phyloP scores from a whole-genome alignment of 64 coral and sea anemone genomes.

The Dendrophyllia cribrosa region DNA sequence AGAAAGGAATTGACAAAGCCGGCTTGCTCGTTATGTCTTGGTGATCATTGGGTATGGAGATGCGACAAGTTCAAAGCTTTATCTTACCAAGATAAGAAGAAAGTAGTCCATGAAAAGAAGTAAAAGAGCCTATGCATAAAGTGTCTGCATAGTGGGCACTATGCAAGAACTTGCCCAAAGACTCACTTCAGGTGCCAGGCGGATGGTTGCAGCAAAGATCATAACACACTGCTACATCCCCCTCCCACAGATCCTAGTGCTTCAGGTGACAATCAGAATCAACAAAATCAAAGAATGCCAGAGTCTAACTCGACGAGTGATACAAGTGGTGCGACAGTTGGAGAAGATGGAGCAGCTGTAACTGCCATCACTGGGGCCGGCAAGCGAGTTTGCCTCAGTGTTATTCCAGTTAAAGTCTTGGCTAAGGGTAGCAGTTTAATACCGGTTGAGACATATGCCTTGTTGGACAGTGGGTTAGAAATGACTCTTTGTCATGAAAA shows the following conservation, averaged over 20 bases:
- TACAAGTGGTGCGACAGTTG: neutral
- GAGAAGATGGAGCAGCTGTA: neutral
- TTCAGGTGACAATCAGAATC: neutral
- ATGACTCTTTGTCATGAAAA: conserved; percentile 77
- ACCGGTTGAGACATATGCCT: conserved; percentile 61
- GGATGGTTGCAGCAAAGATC: conserved; percentile 47
- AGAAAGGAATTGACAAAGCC: neutral
- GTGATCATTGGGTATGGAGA: conserved; percentile 65
- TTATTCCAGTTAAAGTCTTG: conserved; percentile 76
- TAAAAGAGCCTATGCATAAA: conserved; percentile 83
- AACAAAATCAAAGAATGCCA: neutral
- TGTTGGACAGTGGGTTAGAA: conserved; percentile 75
- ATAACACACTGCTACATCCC: conserved; percentile 78
- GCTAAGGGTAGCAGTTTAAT: conserved; percentile 11
- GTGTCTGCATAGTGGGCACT: conserved; percentile 70
- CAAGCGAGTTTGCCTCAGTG: conserved; percentile 74
- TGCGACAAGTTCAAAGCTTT: conserved; percentile 64
- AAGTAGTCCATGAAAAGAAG: conserved; percentile 64
- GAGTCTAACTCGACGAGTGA: neutral
- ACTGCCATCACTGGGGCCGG: conserved; percentile 54
- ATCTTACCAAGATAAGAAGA: conserved; percentile 38
- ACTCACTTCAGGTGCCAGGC: conserved; percentile 47
- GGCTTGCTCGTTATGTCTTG: conserved; percentile 63
- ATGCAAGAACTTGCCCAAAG: conserved; percentile 51
- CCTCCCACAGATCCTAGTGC: neutral